Conservation (phyloP, 2,888 invertebrate genomes). For the Spialia ferax region DNA sequence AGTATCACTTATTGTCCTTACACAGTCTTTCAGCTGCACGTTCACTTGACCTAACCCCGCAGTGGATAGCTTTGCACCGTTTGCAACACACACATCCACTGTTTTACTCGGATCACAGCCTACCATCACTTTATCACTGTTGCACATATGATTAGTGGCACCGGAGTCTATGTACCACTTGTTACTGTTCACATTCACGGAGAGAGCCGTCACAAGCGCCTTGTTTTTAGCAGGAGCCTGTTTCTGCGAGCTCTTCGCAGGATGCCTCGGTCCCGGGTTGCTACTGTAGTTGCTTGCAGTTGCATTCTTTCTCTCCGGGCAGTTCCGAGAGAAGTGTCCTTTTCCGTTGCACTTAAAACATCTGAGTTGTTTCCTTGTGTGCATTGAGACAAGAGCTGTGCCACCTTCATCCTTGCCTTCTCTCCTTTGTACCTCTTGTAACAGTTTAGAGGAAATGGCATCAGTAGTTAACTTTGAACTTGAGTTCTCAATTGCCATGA, state of each 20-base stretch:
- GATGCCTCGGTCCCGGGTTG: neutral
- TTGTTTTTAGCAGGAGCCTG: neutral
- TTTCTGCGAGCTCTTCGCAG: neutral
- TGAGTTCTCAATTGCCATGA: neutral
- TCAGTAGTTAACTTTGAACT: neutral
- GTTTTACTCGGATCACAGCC: neutral
- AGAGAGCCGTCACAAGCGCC: slow-evolving; percentile 2
- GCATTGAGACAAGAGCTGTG: neutral
- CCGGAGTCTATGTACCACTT: slow-evolving; percentile 2
- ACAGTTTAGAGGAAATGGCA: neutral
- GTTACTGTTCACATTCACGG: neutral
- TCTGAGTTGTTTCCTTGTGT: neutral
- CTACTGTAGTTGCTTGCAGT: neutral
- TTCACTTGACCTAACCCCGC: slow-evolving; percentile 4
- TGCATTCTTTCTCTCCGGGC: neutral
- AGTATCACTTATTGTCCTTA: slow-evolving; percentile 1
- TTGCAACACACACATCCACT: neutral
- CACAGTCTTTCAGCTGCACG: neutral
- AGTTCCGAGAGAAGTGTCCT: slow-evolving; percentile 3
- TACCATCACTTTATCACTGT: slow-evolving; percentile 1
- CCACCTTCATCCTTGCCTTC: neutral
- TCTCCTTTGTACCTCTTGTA: slow-evolving; percentile 3
- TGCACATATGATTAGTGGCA: neutral
- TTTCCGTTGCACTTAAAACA: neutral
- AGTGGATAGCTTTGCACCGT: slow-evolving; percentile 4